Evolutionary conservation across 2,888 invertebrate genomes (phyloP), one percentile per base, ranked within the genome.

Genomic region (Xiphydria camelus): DNA sequence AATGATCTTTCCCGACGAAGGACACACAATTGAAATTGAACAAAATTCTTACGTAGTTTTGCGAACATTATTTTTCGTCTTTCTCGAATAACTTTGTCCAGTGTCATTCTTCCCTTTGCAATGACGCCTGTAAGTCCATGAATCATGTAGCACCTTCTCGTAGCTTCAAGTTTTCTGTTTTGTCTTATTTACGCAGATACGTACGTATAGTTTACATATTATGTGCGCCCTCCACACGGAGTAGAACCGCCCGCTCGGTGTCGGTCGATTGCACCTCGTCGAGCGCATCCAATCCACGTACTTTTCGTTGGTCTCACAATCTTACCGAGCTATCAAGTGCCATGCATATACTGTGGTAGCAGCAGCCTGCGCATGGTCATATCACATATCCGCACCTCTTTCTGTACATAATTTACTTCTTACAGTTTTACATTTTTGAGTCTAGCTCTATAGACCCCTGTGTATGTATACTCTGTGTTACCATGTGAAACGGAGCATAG

Each of bases 51-150:
- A 5, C 26, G 9, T 20, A 10, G n/a, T 23, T 25, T 19, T 5
- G 31, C 3, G n/a, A 17, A 18, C 20, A 23, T 23, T 2, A 23
- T 49, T 25, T 10, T 38, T 31, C 33, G 31, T 19, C n/a, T n/a
- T n/a, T n/a, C n/a, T n/a, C n/a, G n/a, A n/a, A n/a, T n/a, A n/a
- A n/a, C n/a, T n/a, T n/a, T n/a, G n/a, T 6, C 23, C 23, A n/a
- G n/a, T 23, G 23, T 23, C 23, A 23, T 7, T 23, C n/a, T n/a
- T n/a, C n/a, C n/a, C n/a, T n/a, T n/a, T n/a, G n/a, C n/a, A n/a
- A n/a, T n/a, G n/a, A n/a, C n/a, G n/a, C 45, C 45, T 51, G 38
- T 47, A 47, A 47, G 45, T 51, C 39, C 37, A 45, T 46, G 45
- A 36, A 19, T 23, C 26, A 21, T 31, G n/a, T 40, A 37, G 31